Evolutionary conservation across 2,888 invertebrate genomes (phyloP), one percentile per base, ranked within the genome.

Genomic region (Epinotia bilunana): DNA sequence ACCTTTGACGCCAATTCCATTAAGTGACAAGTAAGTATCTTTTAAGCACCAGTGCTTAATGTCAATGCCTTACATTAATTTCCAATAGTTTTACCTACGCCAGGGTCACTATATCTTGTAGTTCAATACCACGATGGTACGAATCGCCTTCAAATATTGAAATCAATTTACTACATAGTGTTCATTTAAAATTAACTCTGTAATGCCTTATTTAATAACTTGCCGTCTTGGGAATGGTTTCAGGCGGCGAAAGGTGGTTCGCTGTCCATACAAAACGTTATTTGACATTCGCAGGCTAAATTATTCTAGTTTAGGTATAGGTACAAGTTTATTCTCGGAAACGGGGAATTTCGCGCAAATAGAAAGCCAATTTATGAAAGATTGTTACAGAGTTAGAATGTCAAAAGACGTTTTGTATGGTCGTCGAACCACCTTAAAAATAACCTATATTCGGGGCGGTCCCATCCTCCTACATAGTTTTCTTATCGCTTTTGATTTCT

Each of bases 1-100:
- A 70, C 83, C 86, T 0, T 76, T 91, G 23, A 87, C 90, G 16
- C 90, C 91, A 16, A 88, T 90, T 72, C 88, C 88, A 16, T 78
- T 90, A 4, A 88, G 88, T 76, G 90, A 91, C 72, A 87, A 87
- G 93, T 93, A 78, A 87, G 87, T 86, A 39, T 2, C 39, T 9
- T 39, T 39, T 9, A 39, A 49, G 1, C 16, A 49, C 6, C 16
- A 49, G 5, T 16, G n/a, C 0, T n/a, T 53, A 53, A 53, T 53
- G 53, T n/a, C 53, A 53, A 53, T 57, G 28, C 49, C 61, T 67
- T 62, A 57, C 33, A 28, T 71, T 49, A 46, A 57, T 65, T 28
- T 53, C 33, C 39, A 23, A 67, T 60, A 39, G 9, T 7, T 28
- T 9, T 39, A 39, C 39, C 39, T 39, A 73, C 67, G 61, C 28